Evolutionary conservation across 2,113 vertebrate genomes (phyloP).

Genomic region (Anser cygnoides): DNA sequence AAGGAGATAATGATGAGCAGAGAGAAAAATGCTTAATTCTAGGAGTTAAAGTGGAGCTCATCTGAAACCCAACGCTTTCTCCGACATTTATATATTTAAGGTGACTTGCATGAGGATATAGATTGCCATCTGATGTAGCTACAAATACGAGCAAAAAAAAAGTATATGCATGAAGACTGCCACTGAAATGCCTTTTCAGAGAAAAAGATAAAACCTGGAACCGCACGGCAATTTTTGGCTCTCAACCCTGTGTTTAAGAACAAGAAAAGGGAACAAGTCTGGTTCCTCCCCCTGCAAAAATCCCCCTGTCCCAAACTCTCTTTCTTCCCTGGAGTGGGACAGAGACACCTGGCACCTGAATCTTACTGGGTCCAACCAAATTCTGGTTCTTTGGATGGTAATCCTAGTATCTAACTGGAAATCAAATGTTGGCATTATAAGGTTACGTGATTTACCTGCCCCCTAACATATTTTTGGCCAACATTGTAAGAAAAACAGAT

Average conservation of each 20-base stretch:
- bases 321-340: neutral
- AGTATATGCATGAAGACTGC: neutral
- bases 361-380: neutral
- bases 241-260: neutral
- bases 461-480: neutral
- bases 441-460: neutral
- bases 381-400: neutral
- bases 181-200: conserved; percentile 10
- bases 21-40: neutral
- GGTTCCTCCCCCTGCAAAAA: neutral
- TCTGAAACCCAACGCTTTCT: neutral
- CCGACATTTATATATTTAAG: neutral
- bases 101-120: neutral
- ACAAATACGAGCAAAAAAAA: neutral
- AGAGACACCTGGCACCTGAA: neutral
- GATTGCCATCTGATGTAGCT: conserved; percentile 18
- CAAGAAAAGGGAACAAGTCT: neutral
- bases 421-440: neutral
- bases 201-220: conserved; percentile 49
- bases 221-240: neutral
- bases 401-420: neutral
- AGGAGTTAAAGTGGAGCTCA: neutral
- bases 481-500: neutral
- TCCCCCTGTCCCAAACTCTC: neutral
- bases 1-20: neutral